phyloP scores from a whole-genome alignment of 2,797 vertebrate species.

The Rhinatrema bivittatum region DNA sequence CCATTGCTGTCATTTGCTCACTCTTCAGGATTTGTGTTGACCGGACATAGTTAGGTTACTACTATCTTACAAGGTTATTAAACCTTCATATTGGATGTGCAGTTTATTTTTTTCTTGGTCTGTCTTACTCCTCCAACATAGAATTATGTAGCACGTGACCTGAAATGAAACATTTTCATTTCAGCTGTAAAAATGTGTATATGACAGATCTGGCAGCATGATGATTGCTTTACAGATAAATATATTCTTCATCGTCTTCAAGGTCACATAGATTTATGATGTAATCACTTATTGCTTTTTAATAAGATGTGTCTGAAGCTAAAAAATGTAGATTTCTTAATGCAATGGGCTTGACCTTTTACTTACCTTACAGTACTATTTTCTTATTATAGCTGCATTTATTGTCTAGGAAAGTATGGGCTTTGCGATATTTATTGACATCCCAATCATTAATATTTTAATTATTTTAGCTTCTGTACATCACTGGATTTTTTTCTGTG shows the following conservation, averaged over 20 bases:
- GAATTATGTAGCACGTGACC: constrained; percentile 28
- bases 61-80: no score
- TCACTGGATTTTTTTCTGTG: no score
- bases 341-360: constrained; percentile 77
- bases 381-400: constrained; percentile 33
- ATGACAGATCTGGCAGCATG: constrained; percentile 75
- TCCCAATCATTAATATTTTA: constrained; percentile 8
- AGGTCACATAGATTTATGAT: constrained; percentile 90
- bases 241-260: constrained; percentile 81
- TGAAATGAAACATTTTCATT: constrained; percentile 55
- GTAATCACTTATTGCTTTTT: constrained; percentile 76
- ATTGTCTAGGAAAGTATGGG: constrained; percentile 9
- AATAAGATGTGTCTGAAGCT: constrained; percentile 74
- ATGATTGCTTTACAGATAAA: constrained; percentile 90
- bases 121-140: no score
- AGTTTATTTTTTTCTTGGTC: no score
- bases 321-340: constrained; percentile 74
- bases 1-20: no score
- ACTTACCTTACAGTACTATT: constrained; percentile 23
- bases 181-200: constrained; percentile 75
- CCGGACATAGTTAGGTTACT: no score
- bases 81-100: no score
- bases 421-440: neutral
- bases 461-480: no score
- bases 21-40: no score